phyloP scores from a whole-genome alignment of 2,888 invertebrate species.

The Polylopha cassiicola region DNA sequence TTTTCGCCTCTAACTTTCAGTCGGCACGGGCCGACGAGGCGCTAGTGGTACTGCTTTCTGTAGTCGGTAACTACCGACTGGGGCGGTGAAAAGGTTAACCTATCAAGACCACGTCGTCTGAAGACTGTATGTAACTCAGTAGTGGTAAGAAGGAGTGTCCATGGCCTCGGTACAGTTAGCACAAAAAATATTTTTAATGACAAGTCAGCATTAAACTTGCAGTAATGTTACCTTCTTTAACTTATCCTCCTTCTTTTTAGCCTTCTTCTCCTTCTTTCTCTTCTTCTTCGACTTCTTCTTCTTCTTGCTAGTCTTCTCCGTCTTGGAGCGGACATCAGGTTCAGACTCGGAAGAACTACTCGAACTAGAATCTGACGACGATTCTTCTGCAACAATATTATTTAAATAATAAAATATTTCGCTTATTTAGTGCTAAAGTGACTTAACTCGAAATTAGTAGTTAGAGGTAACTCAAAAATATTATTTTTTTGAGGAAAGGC shows the following conservation, averaged over 20 bases:
- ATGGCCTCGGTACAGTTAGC: too few relatives aligned
- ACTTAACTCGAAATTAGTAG: too few relatives aligned
- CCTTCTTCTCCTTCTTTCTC: conserved; percentile 58
- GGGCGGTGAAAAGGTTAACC: too few relatives aligned
- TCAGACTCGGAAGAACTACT: conserved; percentile 65
- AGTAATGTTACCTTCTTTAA: conserved; percentile 64
- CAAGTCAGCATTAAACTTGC: neutral
- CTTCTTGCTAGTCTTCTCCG: conserved; percentile 69
- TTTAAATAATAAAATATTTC: conserved; percentile 29
- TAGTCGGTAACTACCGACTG: too few relatives aligned
- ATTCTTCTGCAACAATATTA: conserved; percentile 43
- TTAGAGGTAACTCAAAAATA: too few relatives aligned
- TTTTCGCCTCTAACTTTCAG: too few relatives aligned
- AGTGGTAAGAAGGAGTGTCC: too few relatives aligned
- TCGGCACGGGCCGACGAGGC: too few relatives aligned
- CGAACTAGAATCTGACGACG: conserved; percentile 53
- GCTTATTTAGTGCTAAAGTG: conserved; percentile 1
- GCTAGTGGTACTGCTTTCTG: too few relatives aligned
- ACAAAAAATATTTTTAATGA: conserved; percentile 2
- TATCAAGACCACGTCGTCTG: too few relatives aligned
- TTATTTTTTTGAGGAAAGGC: too few relatives aligned
- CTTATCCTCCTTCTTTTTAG: conserved; percentile 75
- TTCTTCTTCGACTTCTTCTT: conserved; percentile 60
- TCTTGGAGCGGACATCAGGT: conserved; percentile 52
- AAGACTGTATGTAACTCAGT: too few relatives aligned